Evolutionary conservation across 2,888 invertebrate genomes (phyloP), one percentile per base, ranked within the genome.

Genomic region (Noctua comes): DNA sequence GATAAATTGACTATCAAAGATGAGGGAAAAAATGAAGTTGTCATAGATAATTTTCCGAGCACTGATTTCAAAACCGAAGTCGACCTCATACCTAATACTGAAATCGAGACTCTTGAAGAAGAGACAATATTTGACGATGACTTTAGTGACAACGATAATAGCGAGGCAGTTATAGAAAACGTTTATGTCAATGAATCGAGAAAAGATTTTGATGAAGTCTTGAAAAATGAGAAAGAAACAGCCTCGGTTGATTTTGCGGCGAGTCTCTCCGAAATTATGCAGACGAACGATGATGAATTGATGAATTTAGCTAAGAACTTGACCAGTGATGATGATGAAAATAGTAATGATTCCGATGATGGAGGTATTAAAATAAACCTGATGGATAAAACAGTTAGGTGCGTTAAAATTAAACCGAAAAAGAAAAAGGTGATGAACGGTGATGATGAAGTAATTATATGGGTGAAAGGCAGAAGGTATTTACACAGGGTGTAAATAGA

Each of bases 41-140:
- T 51, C 80, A 80, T 89, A 80, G 78, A 85, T 0, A 16, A n/a
- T 18, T 36, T n/a, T 7, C 1, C 16, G 1, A 36, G 0, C 0
- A n/a, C 48, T n/a, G 70, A 70, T 11, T n/a, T 77, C 0, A 86
- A 84, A 66, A 75, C 77, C 0, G 84, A 84, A 73, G 21, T 84
- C 0, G 83, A 86, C 43, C 13, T 84, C 0, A n/a, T 77, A 36
- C 74, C 86, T 11, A 51, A 24, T 0, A 76, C 48, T 7, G 36
- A 84, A 84, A 1, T 88, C 1, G 77, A 36, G 0, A 7, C 43
- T 8, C 77, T 31, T 77, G 86, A 77, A 2, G 80, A 81, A 3
- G 89, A 88, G 1, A 88, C 89, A 11, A 88, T 81, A 48, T 90
- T 90, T 0, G 80, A 86, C 93, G 94, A 72, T n/a, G n/a, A 90